Evolutionary conservation across 1,140 invertebrate species (phyloP).

Genomic region (Vanessa atalanta): DNA sequence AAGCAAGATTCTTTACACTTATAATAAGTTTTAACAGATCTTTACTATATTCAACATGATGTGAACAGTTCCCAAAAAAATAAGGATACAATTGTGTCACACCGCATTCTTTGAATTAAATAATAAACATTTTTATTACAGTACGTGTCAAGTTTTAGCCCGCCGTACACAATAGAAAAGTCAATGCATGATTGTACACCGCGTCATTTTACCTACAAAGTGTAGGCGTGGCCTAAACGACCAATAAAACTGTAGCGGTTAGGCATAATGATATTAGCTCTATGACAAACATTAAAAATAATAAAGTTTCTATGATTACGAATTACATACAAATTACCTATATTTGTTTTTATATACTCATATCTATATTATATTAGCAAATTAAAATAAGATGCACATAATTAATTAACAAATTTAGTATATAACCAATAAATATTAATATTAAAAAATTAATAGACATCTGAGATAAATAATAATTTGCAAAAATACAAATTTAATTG

Average conservation of each 20-base stretch:
- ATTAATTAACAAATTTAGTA: no score
- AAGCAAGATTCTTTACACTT: neutral
- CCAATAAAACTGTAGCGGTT: slow-evolving; percentile 53
- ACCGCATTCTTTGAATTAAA: no score
- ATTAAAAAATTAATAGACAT: no score
- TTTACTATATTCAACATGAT: neutral
- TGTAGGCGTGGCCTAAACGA: slow-evolving; percentile 51
- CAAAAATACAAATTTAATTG: no score
- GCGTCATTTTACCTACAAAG: slow-evolving; percentile 35
- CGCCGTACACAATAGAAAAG: slow-evolving; percentile 26
- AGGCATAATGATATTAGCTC: slow-evolving; percentile 30
- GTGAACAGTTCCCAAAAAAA: no score
- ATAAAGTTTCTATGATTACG: neutral
- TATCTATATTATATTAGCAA: no score
- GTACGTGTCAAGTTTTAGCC: neutral
- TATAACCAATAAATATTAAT: no score
- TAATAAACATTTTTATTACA: neutral
- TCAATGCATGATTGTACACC: slow-evolving; percentile 24
- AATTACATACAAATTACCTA: no score
- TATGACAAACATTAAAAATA: slow-evolving; percentile 3
- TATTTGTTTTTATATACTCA: no score
- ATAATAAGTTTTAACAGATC: neutral
- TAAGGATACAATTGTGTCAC: no score
- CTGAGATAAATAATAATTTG: no score
- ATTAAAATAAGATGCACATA: no score